phyloP scores from a whole-genome alignment of 2,113 vertebrate species.

The Chaetops frenatus region DNA sequence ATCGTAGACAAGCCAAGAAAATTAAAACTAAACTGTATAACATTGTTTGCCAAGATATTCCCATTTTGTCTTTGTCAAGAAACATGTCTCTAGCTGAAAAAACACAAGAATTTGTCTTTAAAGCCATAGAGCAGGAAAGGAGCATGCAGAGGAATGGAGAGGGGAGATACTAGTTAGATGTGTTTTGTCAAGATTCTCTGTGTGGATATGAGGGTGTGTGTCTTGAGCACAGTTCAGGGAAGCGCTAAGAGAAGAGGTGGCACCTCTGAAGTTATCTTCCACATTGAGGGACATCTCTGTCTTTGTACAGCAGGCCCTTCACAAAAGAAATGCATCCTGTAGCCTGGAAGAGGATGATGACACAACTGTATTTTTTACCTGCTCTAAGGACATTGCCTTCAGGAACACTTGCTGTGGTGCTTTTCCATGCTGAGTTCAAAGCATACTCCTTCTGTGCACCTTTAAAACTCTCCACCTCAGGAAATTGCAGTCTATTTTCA shows the following conservation, averaged over 20 bases:
- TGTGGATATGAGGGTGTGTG: background rate
- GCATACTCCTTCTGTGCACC: background rate
- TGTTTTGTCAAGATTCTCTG: background rate
- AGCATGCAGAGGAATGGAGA: background rate
- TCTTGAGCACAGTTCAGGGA: background rate
- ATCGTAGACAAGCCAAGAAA: background rate
- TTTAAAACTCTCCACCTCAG: background rate
- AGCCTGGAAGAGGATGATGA: background rate
- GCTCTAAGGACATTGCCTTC: background rate
- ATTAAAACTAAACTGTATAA: background rate
- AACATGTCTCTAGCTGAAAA: accelerated
- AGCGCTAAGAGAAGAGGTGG: background rate
- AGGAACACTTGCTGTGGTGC: background rate
- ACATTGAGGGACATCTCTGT: background rate
- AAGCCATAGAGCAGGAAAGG: background rate
- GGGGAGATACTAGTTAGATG: background rate
- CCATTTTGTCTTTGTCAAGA: background rate
- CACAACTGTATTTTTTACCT: background rate
- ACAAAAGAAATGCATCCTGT: background rate
- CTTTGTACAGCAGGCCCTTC: background rate
- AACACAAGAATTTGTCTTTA: background rate
- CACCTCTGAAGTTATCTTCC: background rate
- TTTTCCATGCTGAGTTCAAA: background rate
- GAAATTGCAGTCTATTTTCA: background rate
- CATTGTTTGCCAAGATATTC: background rate